Conservation (phyloP, 2,113 vertebrate genomes). For the Malurus cyaneus region DNA sequence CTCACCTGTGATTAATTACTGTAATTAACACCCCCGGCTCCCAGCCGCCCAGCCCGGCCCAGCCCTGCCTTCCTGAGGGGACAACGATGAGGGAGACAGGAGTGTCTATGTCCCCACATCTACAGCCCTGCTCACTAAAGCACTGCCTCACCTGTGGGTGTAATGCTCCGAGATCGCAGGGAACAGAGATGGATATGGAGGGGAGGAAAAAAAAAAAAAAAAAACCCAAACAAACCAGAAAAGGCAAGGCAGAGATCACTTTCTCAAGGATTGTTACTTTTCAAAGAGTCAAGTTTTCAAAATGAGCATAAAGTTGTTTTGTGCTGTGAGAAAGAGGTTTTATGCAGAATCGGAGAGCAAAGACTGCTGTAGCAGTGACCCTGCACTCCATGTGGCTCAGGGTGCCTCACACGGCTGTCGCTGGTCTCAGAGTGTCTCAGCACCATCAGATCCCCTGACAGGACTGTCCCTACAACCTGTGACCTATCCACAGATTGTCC, state of each 20-base stretch:
- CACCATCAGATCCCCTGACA: background rate
- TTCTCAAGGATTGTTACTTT: background rate
- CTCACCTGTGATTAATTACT: background rate
- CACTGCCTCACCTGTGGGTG: rapidly evolving
- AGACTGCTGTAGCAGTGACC: rapidly evolving
- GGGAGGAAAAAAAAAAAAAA: rapidly evolving
- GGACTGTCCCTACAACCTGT: no score
- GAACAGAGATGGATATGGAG: rapidly evolving
- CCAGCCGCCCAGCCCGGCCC: rapidly evolving
- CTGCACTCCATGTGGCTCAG: rapidly evolving
- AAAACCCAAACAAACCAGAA: background rate
- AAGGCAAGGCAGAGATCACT: background rate
- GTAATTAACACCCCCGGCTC: no score
- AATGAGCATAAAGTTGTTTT: background rate
- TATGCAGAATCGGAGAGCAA: background rate
- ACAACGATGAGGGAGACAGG: background rate
- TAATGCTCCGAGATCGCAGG: rapidly evolving
- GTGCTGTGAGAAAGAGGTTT: background rate
- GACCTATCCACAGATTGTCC: no score
- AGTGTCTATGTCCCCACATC: rapidly evolving
- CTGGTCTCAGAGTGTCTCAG: background rate
- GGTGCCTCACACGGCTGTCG: background rate
- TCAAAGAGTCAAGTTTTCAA: background rate
- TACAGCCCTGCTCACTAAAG: rapidly evolving
- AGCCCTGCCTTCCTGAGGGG: rapidly evolving